phyloP scores from a whole-genome alignment of 1,140 invertebrate genomes.

The Trinorchestia longiramus region DNA sequence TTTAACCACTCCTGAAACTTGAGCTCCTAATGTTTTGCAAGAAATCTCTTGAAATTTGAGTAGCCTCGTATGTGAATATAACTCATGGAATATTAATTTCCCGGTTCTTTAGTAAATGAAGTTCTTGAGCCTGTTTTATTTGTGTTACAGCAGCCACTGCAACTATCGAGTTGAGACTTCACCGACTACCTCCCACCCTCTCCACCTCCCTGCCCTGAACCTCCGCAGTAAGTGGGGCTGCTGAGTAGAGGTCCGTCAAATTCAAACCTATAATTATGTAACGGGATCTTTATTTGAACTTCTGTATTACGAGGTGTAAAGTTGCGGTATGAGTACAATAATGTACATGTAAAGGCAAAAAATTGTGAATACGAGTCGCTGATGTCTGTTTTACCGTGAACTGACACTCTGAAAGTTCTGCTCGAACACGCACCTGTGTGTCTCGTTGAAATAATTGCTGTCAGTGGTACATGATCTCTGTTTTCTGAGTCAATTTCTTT shows the following conservation, averaged over 20 bases:
- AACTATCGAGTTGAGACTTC: not conserved
- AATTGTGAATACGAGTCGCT: not conserved
- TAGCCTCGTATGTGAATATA: not conserved
- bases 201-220: not conserved
- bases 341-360: no score
- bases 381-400: no score
- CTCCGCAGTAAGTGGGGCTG: constrained; percentile 6
- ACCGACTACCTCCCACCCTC: not conserved
- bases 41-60: no score
- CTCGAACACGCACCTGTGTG: not conserved
- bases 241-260: no score
- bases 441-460: not conserved
- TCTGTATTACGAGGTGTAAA: no score
- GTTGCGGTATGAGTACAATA: no score
- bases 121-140: not conserved
- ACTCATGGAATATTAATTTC: not conserved
- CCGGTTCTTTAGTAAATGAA: not conserved
- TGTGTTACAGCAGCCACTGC: constrained; percentile 4
- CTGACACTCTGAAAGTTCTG: no score
- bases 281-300: no score
- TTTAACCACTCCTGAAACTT: no score
- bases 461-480: not conserved
- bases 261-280: no score
- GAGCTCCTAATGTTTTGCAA: no score
- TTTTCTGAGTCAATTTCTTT: no score